Evolutionary conservation across 2,113 vertebrate genomes (phyloP).

Genomic region (Thunnus thynnus): DNA sequence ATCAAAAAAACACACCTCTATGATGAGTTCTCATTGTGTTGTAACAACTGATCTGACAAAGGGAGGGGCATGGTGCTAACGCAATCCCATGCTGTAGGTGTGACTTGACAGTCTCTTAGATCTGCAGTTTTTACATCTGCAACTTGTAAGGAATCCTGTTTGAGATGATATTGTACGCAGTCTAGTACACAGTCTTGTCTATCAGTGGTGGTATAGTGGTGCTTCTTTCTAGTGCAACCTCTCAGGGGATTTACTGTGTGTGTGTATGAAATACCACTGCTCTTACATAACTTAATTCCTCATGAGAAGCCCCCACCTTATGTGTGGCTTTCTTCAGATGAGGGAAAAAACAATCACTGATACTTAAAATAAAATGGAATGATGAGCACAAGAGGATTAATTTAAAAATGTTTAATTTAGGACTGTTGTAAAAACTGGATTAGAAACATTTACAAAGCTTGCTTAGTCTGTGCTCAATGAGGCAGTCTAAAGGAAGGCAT

Average conservation of each 20-base stretch:
- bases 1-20: background rate
- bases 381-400: background rate
- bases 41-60: constrained; percentile 2
- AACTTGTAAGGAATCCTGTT: background rate
- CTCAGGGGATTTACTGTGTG: constrained; percentile 37
- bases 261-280: constrained; percentile 28
- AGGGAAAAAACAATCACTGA: background rate
- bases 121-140: background rate
- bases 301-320: background rate
- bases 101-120: background rate
- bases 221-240: constrained; percentile 20
- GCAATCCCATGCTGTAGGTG: background rate
- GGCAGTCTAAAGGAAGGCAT: constrained; percentile 35
- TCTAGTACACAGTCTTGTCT: background rate
- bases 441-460: background rate
- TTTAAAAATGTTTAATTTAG: background rate
- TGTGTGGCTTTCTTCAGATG: constrained; percentile 14
- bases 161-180: background rate
- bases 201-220: background rate
- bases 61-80: background rate
- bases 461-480: constrained; percentile 8
- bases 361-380: background rate
- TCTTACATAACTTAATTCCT: constrained; percentile 56
- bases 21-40: background rate
- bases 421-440: background rate